Evolutionary conservation across 2,888 invertebrate species (phyloP).

Genomic region (Aleiodes testaceus): DNA sequence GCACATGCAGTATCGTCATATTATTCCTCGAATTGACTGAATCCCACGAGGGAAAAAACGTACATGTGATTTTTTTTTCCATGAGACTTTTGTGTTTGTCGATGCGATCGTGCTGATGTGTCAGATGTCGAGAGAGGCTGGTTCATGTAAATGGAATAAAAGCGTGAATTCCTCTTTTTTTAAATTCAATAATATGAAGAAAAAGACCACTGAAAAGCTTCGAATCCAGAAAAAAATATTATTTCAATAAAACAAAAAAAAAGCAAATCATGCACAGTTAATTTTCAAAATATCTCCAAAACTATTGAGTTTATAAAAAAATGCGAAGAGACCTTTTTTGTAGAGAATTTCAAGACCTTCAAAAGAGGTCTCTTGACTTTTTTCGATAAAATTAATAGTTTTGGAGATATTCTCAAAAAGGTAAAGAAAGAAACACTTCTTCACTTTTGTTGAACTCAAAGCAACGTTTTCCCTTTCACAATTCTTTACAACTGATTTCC

Average conservation of each 20-base stretch:
- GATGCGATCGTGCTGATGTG: conserved; percentile 45
- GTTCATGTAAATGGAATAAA: conserved; percentile 35
- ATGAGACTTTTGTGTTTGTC: conserved; percentile 45
- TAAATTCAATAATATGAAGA: too few species aligned
- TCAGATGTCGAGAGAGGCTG: conserved; percentile 30
- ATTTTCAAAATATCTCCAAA: too few species aligned
- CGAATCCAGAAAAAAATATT: neutral
- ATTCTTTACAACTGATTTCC: neutral
- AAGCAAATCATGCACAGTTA: too few species aligned
- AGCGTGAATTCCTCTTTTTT: neutral
- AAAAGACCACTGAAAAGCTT: neutral
- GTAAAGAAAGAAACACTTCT: too few species aligned
- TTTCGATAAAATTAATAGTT: too few species aligned
- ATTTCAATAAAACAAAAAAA: too few species aligned
- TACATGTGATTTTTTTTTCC: neutral
- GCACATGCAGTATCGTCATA: conserved; percentile 11
- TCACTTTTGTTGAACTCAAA: too few species aligned
- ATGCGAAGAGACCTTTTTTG: too few species aligned
- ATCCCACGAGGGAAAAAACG: conserved; percentile 26
- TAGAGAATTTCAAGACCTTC: too few species aligned
- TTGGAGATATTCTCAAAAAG: too few species aligned
- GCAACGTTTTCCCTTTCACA: neutral
- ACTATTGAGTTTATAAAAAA: too few species aligned
- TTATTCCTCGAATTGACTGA: conserved; percentile 35
- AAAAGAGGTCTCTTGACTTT: too few species aligned